Base-by-base conservation (phyloP, 2,888 invertebrate genomes). In the Xylota segnis region DNA sequence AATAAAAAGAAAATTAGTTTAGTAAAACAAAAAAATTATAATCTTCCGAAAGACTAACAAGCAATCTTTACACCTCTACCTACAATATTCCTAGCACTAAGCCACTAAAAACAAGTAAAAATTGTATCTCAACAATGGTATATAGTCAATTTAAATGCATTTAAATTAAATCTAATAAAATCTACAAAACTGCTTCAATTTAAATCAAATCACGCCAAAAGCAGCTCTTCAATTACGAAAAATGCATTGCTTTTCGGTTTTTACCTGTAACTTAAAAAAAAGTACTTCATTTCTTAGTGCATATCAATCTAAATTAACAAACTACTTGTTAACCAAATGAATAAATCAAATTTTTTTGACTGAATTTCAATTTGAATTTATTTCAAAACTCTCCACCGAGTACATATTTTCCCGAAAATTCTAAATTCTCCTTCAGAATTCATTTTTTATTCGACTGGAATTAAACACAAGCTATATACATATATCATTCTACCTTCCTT, bases 401-500 rank as follows among this genome's bases (percentile, higher is more conserved):
- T 23, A 6, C 7, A 32, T 23, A 23, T 52, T 71, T 52, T 43
- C 16, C n/a, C n/a, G 71, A 18, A 34, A 43, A 32, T 10, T 16
- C 29, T 58, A 37, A 40, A 78, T 63, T 79, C 63, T 70, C 54
- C 56, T 68, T 83, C 29, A 47, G 16, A 54, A 83, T 16, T 37
- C 14, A 56, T 61, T 61, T 61, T 61, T 74, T 40, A 16, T 37
- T 47, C 40, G 40, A 72, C 52, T 56, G 43, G 52, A 61, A 81
- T 18, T 45, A 27, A n/a, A 65, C 5, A 23, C n/a, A 12, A 16
- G 23, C 16, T n/a, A n/a, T n/a, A 56, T 37, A 23, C 16, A 66
- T 58, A 77, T 83, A 83, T 77, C 77, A 83, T 77, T 74, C 65
- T 59, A 74, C 65, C 77, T 77, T 83, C 54, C 79, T 74, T 74